Conservation (phyloP, 2,113 vertebrate species). For the Lagopus muta region DNA sequence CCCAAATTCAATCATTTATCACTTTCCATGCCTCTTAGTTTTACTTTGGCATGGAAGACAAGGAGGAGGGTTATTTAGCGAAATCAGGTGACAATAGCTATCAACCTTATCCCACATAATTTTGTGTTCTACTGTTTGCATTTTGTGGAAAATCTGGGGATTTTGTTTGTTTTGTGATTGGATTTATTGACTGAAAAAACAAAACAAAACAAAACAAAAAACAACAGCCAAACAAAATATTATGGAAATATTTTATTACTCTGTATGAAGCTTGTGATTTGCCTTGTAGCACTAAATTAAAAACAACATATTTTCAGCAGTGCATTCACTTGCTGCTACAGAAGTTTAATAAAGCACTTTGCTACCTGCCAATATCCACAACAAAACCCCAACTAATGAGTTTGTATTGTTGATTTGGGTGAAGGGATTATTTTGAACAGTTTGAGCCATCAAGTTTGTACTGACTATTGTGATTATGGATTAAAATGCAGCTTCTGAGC, state of each 20-base stretch:
- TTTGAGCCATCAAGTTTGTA: not conserved
- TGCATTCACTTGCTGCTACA: not conserved
- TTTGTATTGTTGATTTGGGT: not conserved
- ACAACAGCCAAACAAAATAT: not conserved
- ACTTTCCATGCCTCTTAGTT: not conserved
- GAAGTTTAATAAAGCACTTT: slow-evolving; percentile 14
- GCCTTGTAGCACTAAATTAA: not conserved
- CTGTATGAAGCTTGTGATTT: not conserved
- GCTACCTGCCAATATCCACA: not conserved
- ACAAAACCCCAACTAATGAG: not conserved
- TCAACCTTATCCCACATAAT: not conserved
- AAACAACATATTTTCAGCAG: not conserved
- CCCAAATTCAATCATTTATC: not conserved
- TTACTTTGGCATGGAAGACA: not conserved
- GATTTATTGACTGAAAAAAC: not conserved
- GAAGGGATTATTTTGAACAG: not conserved
- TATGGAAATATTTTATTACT: slow-evolving; percentile 11
- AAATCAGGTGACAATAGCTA: not conserved
- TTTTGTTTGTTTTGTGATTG: not conserved
- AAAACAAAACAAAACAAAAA: not conserved
- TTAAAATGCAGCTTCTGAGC: not conserved
- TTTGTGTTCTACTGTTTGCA: not conserved
- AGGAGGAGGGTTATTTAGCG: not conserved
- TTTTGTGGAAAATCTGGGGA: not conserved
- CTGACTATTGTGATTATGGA: not conserved